These are phyloP conservation scores for Ephestia elutella DNA, from an alignment of 1,140 invertebrate genomes.

Conservation along the genomic window DNA sequence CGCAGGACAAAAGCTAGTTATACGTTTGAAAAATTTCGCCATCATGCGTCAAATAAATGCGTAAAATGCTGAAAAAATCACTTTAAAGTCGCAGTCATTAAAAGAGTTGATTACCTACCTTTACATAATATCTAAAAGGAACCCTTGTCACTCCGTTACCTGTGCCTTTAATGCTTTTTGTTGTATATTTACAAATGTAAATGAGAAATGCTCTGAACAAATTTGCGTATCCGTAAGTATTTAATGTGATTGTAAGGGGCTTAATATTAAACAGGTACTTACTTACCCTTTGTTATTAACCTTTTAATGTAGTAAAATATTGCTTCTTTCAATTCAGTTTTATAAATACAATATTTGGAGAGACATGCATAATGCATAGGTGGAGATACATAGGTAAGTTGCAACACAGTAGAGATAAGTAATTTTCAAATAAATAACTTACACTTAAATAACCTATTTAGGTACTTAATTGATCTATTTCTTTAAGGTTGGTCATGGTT, in stretches of 20 bases:
- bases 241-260: background rate
- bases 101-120: background rate
- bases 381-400: no score
- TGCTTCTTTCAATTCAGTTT: no score
- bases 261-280: no score
- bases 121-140: background rate
- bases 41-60: background rate
- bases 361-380: no score
- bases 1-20: no score
- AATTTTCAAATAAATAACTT: no score
- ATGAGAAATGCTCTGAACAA: background rate
- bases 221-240: slow-evolving; percentile 1
- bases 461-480: no score
- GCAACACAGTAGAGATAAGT: no score
- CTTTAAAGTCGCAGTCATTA: background rate
- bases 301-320: background rate
- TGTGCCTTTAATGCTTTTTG: background rate
- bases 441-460: no score
- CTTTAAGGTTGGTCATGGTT: no score
- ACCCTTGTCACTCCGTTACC: background rate
- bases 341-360: no score
- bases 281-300: background rate
- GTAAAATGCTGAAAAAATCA: background rate
- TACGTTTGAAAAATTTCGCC: no score
- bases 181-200: slow-evolving; percentile 1